Base-by-base conservation (phyloP, 2,888 invertebrate genomes). In the Agrotis exclamationis region DNA sequence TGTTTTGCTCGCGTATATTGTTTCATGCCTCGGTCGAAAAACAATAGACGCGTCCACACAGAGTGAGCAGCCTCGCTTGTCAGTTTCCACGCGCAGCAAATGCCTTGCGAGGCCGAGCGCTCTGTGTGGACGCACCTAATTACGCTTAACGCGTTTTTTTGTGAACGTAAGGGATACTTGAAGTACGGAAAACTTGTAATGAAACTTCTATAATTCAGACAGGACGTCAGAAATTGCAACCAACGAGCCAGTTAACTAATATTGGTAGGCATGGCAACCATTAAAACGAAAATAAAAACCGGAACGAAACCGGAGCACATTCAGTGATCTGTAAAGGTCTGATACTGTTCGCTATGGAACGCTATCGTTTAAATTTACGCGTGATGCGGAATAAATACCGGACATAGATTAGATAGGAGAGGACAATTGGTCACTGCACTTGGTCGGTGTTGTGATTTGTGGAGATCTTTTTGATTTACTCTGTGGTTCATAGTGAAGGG, bases 261-360 rank as follows among this genome's bases (percentile, higher is more conserved):
- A 33, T 39, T 50, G 39, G 51, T 47, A 51, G 16, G 56, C 39
- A 39, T 39, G 54, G 54, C n/a, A 56, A 33, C 56, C 64, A 74
- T 73, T 79, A 72, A 72, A 78, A 79, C 63, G 63, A 78, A 39
- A 77, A 78, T 74, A 78, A 78, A 77, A 76, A 76, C 66, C 68
- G 70, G 76, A 65, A 71, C 70, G 72, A 69, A 75, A 70, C 65
- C 24, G 66, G 60, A 77, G 18, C 64, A 70, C 50, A 75, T 79
- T 74, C 85, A 83, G 54, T 79, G 86, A 86, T 76, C 80, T 81
- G 83, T 81, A 86, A 85, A 83, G 74, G 57, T 59, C 71, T 62
- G 86, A 85, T 87, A 85, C 76, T 73, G 76, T 76, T 74, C 54
- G 74, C 66, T 44, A 24, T 24, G 66, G 76, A 81, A 62, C 66